Evolutionary conservation across 1,140 invertebrate species (phyloP).

Genomic region (Hermatobates lingyangjiaoensis): DNA sequence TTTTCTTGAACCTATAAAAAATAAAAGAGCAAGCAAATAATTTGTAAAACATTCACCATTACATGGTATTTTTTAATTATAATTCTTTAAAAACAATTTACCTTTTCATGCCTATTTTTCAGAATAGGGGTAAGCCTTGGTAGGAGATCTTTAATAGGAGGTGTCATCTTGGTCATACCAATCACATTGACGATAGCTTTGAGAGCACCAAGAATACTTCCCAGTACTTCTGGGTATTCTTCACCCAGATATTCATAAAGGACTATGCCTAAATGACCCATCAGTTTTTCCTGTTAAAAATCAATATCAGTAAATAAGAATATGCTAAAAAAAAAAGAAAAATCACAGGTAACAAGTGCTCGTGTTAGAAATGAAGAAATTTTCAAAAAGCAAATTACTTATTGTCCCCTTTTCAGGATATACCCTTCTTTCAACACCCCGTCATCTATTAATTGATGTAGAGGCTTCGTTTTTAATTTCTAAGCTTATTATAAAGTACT

Average conservation of each 20-base stretch:
- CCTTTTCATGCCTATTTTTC: slow-evolving; percentile 65
- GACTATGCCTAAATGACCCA: slow-evolving; percentile 99
- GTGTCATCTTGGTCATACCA: slow-evolving; percentile 99
- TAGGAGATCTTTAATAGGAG: slow-evolving; percentile 95
- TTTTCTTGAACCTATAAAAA: slow-evolving; percentile 97
- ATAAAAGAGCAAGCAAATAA: no score
- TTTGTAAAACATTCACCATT: slow-evolving; percentile 16
- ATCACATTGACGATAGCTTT: slow-evolving; percentile 99
- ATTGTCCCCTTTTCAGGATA: no score
- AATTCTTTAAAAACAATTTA: slow-evolving; percentile 13
- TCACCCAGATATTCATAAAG: slow-evolving; percentile 98
- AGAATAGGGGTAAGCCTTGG: slow-evolving; percentile 94
- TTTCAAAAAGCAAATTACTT: no score
- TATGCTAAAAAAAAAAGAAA: no score
- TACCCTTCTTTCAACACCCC: no score
- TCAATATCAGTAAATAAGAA: no score
- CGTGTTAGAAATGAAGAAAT: no score
- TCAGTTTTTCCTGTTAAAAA: slow-evolving; percentile 94
- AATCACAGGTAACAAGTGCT: no score
- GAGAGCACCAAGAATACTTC: slow-evolving; percentile 91
- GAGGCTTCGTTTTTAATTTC: no score
- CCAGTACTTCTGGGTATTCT: slow-evolving; percentile 97
- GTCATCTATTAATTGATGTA: no score
- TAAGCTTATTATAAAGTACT: no score
- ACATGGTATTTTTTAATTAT: slow-evolving; percentile 5